Conservation (phyloP, 2,888 invertebrate genomes). For the Linnaemya vulpina region DNA sequence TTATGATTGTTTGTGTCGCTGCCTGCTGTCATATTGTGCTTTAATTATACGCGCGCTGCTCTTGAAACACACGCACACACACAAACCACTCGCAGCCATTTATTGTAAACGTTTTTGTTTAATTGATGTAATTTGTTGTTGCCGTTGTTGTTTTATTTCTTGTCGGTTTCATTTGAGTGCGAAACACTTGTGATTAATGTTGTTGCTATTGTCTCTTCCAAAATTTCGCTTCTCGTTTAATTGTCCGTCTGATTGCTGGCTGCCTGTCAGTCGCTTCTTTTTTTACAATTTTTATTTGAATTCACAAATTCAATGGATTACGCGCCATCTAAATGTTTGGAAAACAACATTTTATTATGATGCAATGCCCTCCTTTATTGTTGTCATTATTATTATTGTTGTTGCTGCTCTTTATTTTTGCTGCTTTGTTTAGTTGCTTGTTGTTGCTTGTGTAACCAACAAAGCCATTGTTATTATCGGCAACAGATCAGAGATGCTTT, state of each 20-base stretch:
- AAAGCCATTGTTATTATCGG: constrained; percentile 65
- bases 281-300: constrained; percentile 54
- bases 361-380: constrained; percentile 60
- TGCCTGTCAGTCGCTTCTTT: too few relatives aligned
- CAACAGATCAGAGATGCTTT: constrained; percentile 64
- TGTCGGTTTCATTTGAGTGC: constrained; percentile 7
- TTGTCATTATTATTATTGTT: constrained; percentile 27
- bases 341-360: constrained; percentile 65
- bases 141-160: constrained; percentile 20
- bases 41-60: constrained; percentile 65
- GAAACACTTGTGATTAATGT: constrained; percentile 18
- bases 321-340: constrained; percentile 54
- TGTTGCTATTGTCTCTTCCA: constrained; percentile 6
- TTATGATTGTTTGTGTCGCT: constrained; percentile 55
- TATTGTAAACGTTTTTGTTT: constrained; percentile 18
- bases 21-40: constrained; percentile 60
- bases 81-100: constrained; percentile 9
- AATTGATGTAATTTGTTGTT: constrained; percentile 13
- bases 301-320: constrained; percentile 57
- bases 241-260: constrained; percentile 3
- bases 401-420: neutral
- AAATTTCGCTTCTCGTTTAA: constrained; percentile 35
- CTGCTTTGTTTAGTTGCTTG: constrained; percentile 13
- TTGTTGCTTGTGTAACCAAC: constrained; percentile 30
- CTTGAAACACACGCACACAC: neutral